A percentile compares a stretch with the other conserved stretches of the same genome.
phyloP scores from a whole-genome alignment of 2,888 invertebrate genomes.

The Sturmia bella region DNA sequence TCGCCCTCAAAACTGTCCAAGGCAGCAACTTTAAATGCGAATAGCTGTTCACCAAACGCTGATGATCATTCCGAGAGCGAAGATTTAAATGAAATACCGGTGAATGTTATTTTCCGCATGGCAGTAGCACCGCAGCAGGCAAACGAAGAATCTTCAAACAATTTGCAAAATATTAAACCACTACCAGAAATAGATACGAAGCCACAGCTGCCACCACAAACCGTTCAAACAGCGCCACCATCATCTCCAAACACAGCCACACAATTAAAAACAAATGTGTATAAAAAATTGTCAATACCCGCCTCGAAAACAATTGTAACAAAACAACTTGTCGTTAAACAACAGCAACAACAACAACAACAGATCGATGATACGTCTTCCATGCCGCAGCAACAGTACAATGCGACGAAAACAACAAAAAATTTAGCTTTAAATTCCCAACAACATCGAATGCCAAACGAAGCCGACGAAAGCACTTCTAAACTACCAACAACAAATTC shows the following conservation, averaged over 20 bases:
- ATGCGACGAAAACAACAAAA: slow-evolving; percentile 13
- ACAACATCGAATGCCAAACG: slow-evolving; percentile 30
- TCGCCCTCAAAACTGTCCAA: slow-evolving; percentile 60
- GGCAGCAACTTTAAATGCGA: slow-evolving; percentile 51
- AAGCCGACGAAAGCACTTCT: slow-evolving; percentile 6
- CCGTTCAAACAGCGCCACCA: slow-evolving; percentile 14
- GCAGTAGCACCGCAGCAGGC: slow-evolving; percentile 55
- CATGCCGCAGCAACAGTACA: slow-evolving; percentile 48
- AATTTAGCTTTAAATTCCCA: slow-evolving; percentile 28
- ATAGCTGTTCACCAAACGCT: slow-evolving; percentile 33
- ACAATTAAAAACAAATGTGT: slow-evolving; percentile 45
- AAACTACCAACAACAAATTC: slow-evolving; percentile 10
- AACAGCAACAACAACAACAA: slow-evolving; percentile 36
- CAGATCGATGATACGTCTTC: slow-evolving; percentile 69
- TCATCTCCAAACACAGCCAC: slow-evolving; percentile 19
- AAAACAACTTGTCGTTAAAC: slow-evolving; percentile 34
- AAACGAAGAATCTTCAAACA: slow-evolving; percentile 60
- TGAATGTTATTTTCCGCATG: slow-evolving; percentile 80
- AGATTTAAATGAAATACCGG: slow-evolving; percentile 80
- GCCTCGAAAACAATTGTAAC: slow-evolving; percentile 53
- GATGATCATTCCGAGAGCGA: slow-evolving; percentile 79
- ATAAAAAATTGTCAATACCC: slow-evolving; percentile 46
- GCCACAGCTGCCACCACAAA: not conserved
- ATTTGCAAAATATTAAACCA: slow-evolving; percentile 58
- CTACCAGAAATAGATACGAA: slow-evolving; percentile 25